These are phyloP conservation scores for Stratiomys singularior DNA, from an alignment of 2,888 invertebrate genomes.

Conservation along the genomic window DNA sequence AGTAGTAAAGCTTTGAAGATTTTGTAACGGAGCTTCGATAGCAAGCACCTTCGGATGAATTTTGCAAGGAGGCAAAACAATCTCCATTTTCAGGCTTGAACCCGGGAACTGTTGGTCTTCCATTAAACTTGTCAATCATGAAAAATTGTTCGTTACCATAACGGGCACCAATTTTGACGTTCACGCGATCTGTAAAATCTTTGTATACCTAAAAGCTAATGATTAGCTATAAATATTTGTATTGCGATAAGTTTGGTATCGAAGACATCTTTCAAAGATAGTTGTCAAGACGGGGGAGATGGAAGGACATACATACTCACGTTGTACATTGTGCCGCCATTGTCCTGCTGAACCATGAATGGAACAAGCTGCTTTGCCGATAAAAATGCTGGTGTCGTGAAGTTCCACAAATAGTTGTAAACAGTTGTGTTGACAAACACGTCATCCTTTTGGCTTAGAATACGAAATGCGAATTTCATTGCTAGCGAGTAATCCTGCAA, in stretches of 20 bases:
- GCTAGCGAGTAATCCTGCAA: constrained; percentile 69
- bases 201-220: constrained; percentile 70
- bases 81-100: constrained; percentile 64
- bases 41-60: constrained; percentile 75
- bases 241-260: not conserved
- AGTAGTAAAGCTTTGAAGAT: constrained; percentile 70
- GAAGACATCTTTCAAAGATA: not conserved
- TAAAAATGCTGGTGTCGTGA: constrained; percentile 71
- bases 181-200: constrained; percentile 71
- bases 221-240: constrained; percentile 1
- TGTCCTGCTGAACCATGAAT: constrained; percentile 71
- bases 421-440: constrained; percentile 69
- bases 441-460: constrained; percentile 67
- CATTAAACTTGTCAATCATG: constrained; percentile 70
- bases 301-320: constrained; percentile 65
- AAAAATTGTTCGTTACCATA: constrained; percentile 72
- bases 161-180: constrained; percentile 71
- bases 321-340: constrained; percentile 72
- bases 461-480: constrained; percentile 68
- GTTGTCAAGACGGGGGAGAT: too few species aligned
- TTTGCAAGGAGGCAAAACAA: constrained; percentile 70
- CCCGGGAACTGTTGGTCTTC: constrained; percentile 69
- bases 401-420: constrained; percentile 75
- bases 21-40: constrained; percentile 71
- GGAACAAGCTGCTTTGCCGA: constrained; percentile 69